Evolutionary conservation across 2,888 invertebrate species (phyloP), one percentile per base, ranked within the genome.

Genomic region (Xanthorhoe designata): DNA sequence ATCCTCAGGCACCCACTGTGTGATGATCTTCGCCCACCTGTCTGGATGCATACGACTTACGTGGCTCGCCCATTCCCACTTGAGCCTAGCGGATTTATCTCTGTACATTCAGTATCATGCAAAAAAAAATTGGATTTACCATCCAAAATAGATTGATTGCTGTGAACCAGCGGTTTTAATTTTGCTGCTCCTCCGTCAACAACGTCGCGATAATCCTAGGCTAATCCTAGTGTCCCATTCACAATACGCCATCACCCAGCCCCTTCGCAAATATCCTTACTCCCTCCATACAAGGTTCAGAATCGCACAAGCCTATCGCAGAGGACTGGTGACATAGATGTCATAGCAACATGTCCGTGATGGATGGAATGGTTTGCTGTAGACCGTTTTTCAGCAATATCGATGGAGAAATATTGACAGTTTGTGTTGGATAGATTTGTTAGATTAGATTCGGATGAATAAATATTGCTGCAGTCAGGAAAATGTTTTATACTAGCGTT

Each of bases 121-220:
- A 35, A 35, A 35, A 35, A 35, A 6, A 35, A 35, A 35, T 24
- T 24, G 2, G 4, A 24, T 24, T 1, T 3, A 3, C 24, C 24
- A 24, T 24, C 24, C 1, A 24, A 24, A 24, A 24, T n/a, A n/a
- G n/a, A n/a, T n/a, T n/a, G 24, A 24, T 24, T 24, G 24, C 2
- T 24, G 24, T 62, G 10, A 19, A 7, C 51, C 50, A 60, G 54
- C 59, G 18, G 10, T 59, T 2, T 15, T 24, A 8, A 29, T 0
- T 1, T 1, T 10, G 0, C 60, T 63, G 56, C 47, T 52, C 13
- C 45, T 51, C 35, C 35, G 60, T 56, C 63, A 60, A 59, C 67
- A 66, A 54, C 59, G 59, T 52, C 60, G 47, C 55, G 63, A 47
- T 67, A 67, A 67, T 67, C 67, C 67, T 63, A 60, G 60, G 49